These are phyloP conservation scores for Eupithecia dodoneata DNA, from an alignment of 2,888 invertebrate genomes.

Conservation along the genomic window DNA sequence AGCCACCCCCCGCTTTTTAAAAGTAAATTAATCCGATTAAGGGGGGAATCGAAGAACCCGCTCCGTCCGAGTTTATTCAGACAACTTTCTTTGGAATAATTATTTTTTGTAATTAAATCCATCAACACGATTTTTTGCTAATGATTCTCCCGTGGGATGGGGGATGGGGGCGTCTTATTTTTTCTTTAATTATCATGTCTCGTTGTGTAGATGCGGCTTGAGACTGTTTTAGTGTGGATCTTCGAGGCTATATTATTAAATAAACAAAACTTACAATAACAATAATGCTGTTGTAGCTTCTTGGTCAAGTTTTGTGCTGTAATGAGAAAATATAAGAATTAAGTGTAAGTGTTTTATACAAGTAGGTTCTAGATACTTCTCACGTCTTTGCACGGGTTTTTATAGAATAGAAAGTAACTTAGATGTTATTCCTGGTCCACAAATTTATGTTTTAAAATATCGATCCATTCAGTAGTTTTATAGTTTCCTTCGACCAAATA, in stretches of 20 bases:
- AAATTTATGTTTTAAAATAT: too few species aligned
- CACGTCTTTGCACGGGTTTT: too few species aligned
- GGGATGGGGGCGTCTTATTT: slow-evolving; percentile 60
- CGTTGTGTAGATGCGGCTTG: slow-evolving; percentile 45
- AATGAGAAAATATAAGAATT: too few species aligned
- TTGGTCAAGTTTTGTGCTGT: too few species aligned
- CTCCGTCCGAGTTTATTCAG: slow-evolving; percentile 83
- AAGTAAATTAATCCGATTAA: slow-evolving; percentile 84
- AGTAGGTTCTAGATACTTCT: too few species aligned
- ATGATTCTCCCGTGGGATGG: slow-evolving; percentile 80
- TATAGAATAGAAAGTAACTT: too few species aligned
- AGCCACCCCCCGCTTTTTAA: slow-evolving; percentile 81
- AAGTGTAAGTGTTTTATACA: too few species aligned
- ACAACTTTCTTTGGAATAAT: slow-evolving; percentile 83
- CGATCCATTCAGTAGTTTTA: too few species aligned
- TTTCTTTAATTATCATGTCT: slow-evolving; percentile 65
- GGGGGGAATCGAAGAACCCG: slow-evolving; percentile 83
- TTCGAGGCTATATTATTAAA: neutral
- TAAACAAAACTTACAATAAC: neutral
- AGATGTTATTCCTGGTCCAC: too few species aligned
- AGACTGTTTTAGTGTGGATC: slow-evolving; percentile 52
- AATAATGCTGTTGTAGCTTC: too few species aligned
- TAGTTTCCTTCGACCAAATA: too few species aligned
- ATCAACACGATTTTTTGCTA: slow-evolving; percentile 85
- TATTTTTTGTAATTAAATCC: slow-evolving; percentile 85